A percentile compares a stretch with the other conserved stretches of the same genome.
phyloP scores from a whole-genome alignment of 2,797 vertebrate genomes.

The Sebastes minor region DNA sequence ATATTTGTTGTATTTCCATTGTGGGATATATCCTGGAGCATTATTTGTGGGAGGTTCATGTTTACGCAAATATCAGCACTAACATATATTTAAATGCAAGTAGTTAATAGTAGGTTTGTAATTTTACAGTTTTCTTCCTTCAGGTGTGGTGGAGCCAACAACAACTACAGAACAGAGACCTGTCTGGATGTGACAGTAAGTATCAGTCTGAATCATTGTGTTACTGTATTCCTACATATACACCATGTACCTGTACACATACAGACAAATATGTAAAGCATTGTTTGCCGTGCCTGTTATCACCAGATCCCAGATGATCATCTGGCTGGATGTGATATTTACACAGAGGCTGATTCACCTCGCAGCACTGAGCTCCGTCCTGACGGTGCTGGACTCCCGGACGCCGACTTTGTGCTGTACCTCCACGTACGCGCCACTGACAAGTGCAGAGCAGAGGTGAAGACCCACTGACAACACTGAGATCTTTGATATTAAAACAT shows the following conservation, averaged over 20 bases:
- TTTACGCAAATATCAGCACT: neutral
- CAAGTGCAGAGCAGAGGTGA: slow-evolving; percentile 85
- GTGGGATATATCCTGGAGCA: too few relatives aligned
- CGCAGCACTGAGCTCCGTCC: slow-evolving; percentile 64
- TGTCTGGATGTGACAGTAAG: slow-evolving; percentile 85
- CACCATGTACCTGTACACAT: neutral
- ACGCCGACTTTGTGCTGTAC: slow-evolving; percentile 87
- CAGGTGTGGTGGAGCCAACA: slow-evolving; percentile 85
- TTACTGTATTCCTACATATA: neutral
- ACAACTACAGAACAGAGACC: slow-evolving; percentile 81
- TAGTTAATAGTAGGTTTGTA: neutral
- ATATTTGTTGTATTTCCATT: too few relatives aligned
- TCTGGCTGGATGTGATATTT: slow-evolving; percentile 82
- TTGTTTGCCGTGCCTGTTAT: neutral
- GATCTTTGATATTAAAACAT: neutral
- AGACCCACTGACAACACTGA: neutral
- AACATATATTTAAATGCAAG: neutral
- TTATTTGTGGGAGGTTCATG: too few relatives aligned
- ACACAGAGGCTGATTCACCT: slow-evolving; percentile 73
- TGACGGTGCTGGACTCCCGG: slow-evolving; percentile 79
- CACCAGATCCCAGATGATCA: slow-evolving; percentile 87
- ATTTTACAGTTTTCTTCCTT: neutral
- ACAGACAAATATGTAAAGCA: neutral
- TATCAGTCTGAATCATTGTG: neutral
- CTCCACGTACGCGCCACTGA: slow-evolving; percentile 78